A percentile compares a stretch with the other conserved stretches of the same genome.
Evolutionary conservation across 1,140 invertebrate species (phyloP).

Genomic region (Calliphora vicina): DNA sequence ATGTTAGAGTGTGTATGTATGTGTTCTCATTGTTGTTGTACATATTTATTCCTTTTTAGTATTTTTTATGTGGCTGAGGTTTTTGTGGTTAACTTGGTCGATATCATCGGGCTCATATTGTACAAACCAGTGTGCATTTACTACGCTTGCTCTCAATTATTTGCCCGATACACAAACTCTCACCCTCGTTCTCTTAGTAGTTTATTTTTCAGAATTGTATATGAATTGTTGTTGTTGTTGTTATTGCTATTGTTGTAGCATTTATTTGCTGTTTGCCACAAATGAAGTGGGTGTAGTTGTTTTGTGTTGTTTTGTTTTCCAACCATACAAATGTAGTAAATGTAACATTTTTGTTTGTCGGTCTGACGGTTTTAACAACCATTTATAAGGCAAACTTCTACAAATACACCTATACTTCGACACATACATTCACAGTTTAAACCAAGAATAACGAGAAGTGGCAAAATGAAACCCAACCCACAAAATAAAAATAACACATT

Average conservation of each 20-base stretch:
- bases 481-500: neutral
- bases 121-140: neutral
- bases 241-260: neutral
- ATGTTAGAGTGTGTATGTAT: neutral
- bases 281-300: constrained; percentile 17
- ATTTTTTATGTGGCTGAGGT: neutral
- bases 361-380: neutral
- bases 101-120: neutral
- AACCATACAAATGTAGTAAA: constrained; percentile 7
- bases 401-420: neutral
- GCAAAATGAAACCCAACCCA: constrained; percentile 13
- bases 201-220: neutral
- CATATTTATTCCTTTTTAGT: neutral
- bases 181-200: neutral
- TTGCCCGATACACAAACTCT: neutral
- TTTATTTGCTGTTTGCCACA: neutral
- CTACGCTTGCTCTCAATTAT: neutral
- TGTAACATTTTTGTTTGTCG: neutral
- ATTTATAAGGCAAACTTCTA: constrained; percentile 1
- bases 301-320: neutral
- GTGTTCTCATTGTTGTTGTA: neutral
- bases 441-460: neutral
- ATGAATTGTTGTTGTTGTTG: neutral
- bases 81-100: constrained; percentile 13
- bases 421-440: neutral